Evolutionary conservation across 2,797 vertebrate genomes (phyloP).

Genomic region (Halcyon badia): DNA sequence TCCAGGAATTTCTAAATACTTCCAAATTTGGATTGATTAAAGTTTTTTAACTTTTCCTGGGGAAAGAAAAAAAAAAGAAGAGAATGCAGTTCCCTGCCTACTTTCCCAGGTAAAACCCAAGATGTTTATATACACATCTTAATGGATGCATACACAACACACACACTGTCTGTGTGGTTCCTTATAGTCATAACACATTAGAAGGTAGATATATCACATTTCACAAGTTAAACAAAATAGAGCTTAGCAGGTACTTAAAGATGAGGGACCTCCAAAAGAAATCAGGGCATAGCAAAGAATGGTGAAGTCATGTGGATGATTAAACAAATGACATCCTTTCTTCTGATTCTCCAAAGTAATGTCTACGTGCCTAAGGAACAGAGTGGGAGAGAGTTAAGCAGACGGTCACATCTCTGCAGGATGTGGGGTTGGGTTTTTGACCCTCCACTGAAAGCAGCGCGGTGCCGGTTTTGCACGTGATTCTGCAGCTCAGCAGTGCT

Average conservation of each 20-base stretch:
- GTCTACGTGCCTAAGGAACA: neutral
- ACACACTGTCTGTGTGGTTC: neutral
- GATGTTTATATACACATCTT: neutral
- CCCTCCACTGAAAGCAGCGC: neutral
- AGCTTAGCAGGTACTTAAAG: neutral
- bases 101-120: neutral
- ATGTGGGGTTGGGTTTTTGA: neutral
- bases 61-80: no score
- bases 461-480: neutral
- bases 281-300: neutral
- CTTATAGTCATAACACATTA: neutral
- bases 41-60: slow-evolving; percentile 6
- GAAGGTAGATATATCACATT: neutral
- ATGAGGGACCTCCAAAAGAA: neutral
- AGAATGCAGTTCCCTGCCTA: neutral
- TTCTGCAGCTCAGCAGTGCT: neutral
- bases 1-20: slow-evolving; percentile 64
- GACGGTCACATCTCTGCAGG: neutral
- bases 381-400: neutral
- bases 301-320: neutral
- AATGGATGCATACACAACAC: neutral
- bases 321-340: neutral
- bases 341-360: neutral
- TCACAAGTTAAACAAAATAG: neutral
- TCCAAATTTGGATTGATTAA: slow-evolving; percentile 55